Evolutionary conservation across 1,140 invertebrate genomes (phyloP), one percentile per base, ranked within the genome.

Genomic region (Druon quercuslanigerum): DNA sequence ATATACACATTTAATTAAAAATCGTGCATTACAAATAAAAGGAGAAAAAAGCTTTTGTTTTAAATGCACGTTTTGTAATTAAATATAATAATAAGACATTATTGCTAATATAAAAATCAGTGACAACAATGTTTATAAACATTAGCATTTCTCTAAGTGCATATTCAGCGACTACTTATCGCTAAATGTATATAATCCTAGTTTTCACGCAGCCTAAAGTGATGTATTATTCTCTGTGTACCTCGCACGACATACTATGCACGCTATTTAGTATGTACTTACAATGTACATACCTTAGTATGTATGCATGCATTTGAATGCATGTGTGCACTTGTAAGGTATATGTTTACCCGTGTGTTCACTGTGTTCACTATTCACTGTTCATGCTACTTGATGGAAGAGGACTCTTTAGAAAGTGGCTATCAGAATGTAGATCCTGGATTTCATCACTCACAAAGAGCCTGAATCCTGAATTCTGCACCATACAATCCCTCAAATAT

Each of bases 341-440:
- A 20, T 66, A 66, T 66, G 60, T 66, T 66, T 66, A 66, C 16
- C 60, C 60, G 40, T 25, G 33, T 66, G 60, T 66, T 46, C 40
- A 46, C 9, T 46, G 9, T 46, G 25, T 33, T 33, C 25, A 33
- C 25, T 66, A 25, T 66, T 46, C 40, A 46, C 9, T 46, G 9
- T 46, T 66, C 33, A 33, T 66, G 20, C 20, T 66, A 25, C 57
- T 66, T 66, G 60, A 66, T 66, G 60, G 60, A 66, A 66, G 25
- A 66, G 60, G 60, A 66, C 60, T 14, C 60, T 66, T 40, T 66
- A 66, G 60, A 66, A 66, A 66, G 60, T 66, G 60, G 60, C 60
- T 66, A 66, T 66, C 60, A 66, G 60, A 66, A 66, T 40, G 11
- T 66, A 66, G 60, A 66, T 66, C 60, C 60, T 66, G 60, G 46